Percentiles rank a stretch among this genome's conserved stretches.
phyloP scores from a whole-genome alignment of 2,888 invertebrate genomes.

The Pollenia griseotomentosa region DNA sequence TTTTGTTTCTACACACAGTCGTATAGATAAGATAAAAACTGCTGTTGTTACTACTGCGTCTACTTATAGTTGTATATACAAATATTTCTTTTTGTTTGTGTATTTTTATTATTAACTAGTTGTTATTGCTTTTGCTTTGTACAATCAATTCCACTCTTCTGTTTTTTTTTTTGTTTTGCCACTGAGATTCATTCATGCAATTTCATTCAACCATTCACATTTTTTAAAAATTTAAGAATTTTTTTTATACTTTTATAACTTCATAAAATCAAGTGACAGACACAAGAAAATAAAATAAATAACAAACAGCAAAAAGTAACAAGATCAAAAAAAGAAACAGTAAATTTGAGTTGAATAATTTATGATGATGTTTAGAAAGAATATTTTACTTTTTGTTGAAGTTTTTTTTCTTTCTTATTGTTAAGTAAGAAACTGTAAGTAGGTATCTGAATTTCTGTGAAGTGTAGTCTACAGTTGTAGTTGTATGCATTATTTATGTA shows the following conservation, averaged over 20 bases:
- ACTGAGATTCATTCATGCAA: slow-evolving; percentile 58
- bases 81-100: neutral
- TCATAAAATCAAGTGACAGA: slow-evolving; percentile 23
- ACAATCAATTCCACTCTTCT: neutral
- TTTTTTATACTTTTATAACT: neutral
- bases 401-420: neutral
- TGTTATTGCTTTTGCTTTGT: slow-evolving; percentile 10
- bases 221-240: neutral
- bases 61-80: too few species aligned
- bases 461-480: too few species aligned
- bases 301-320: neutral
- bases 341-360: slow-evolving; percentile 79
- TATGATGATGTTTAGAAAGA: slow-evolving; percentile 79
- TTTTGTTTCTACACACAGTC: too few species aligned
- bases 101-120: neutral
- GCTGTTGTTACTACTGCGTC: too few species aligned
- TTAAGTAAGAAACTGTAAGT: neutral
- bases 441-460: too few species aligned
- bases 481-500: neutral
- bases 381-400: slow-evolving; percentile 11
- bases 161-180: neutral
- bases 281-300: neutral
- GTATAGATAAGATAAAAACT: too few species aligned
- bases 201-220: slow-evolving; percentile 40
- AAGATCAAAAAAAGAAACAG: neutral